phyloP scores from a whole-genome alignment of 2,797 vertebrate genomes.

The Manis crassicaudata region DNA sequence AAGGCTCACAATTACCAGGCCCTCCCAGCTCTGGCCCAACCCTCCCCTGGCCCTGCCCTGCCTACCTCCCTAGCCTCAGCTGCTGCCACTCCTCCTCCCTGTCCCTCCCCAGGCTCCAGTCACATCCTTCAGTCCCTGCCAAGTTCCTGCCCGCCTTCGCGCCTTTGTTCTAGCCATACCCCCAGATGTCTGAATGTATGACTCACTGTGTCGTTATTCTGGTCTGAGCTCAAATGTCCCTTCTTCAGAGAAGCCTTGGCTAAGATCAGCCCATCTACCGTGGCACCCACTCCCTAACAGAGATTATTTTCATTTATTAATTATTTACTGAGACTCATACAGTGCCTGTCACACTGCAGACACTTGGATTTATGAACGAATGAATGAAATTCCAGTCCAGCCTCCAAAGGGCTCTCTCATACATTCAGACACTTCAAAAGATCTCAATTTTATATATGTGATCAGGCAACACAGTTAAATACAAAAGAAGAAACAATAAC shows the following conservation, averaged over 20 bases:
- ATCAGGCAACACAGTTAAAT: background rate
- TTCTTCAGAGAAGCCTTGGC: background rate
- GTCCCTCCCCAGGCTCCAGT: background rate
- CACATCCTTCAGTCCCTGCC: background rate
- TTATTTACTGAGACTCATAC: background rate
- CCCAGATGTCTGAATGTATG: background rate
- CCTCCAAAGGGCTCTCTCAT: background rate
- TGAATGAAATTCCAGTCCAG: background rate
- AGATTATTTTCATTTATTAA: background rate
- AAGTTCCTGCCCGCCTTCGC: background rate
- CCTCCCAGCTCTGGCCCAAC: too few relatives aligned
- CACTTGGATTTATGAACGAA: background rate
- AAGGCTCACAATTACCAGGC: background rate
- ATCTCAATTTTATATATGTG: background rate
- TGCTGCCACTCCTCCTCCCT: accelerated
- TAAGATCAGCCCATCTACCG: background rate
- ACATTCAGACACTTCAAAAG: background rate
- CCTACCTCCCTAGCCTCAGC: background rate
- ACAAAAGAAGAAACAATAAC: background rate
- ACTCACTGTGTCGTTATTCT: background rate
- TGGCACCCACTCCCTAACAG: background rate
- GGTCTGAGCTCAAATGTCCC: background rate
- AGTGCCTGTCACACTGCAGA: background rate
- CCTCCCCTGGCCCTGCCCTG: background rate
- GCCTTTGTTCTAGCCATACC: background rate